A percentile compares a stretch with the other conserved stretches of the same genome.
Conservation (phyloP, 2,888 invertebrate genomes). For the Bursaphelenchus okinawaensis region DNA sequence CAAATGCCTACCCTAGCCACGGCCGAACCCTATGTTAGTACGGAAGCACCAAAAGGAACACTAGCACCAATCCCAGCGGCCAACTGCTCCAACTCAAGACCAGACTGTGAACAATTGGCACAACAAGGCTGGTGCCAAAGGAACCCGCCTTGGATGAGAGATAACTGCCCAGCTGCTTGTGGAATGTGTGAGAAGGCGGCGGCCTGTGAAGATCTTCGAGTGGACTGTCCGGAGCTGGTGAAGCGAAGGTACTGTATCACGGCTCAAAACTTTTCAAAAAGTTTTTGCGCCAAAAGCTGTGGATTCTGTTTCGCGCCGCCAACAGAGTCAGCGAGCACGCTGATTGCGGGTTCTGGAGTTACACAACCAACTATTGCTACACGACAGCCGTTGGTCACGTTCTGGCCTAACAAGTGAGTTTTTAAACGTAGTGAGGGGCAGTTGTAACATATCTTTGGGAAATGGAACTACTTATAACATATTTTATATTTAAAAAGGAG, state of each 20-base stretch:
- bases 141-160: slow-evolving; percentile 53
- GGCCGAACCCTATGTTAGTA: slow-evolving; percentile 12
- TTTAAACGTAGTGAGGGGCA: too few species aligned
- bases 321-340: slow-evolving; percentile 45
- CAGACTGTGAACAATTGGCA: slow-evolving; percentile 51
- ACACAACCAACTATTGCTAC: slow-evolving; percentile 38
- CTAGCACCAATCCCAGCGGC: slow-evolving; percentile 2
- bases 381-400: slow-evolving; percentile 38
- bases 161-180: slow-evolving; percentile 48
- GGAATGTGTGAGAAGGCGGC: slow-evolving; percentile 32
- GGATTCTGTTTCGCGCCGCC: slow-evolving; percentile 51
- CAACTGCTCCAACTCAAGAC: slow-evolving; percentile 47
- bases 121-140: slow-evolving; percentile 53
- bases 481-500: too few species aligned
- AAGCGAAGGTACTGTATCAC: slow-evolving; percentile 39
- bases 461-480: too few species aligned
- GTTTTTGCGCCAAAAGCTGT: slow-evolving; percentile 49
- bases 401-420: slow-evolving; percentile 33
- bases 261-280: slow-evolving; percentile 46
- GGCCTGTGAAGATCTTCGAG: slow-evolving; percentile 53
- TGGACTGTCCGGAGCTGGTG: slow-evolving; percentile 43
- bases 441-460: too few species aligned
- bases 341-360: slow-evolving; percentile 32
- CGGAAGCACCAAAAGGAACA: neutral
- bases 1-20: slow-evolving; percentile 18